These are phyloP conservation scores for Scortum barcoo DNA, from an alignment of 2,113 vertebrate genomes.

Conservation along the genomic window DNA sequence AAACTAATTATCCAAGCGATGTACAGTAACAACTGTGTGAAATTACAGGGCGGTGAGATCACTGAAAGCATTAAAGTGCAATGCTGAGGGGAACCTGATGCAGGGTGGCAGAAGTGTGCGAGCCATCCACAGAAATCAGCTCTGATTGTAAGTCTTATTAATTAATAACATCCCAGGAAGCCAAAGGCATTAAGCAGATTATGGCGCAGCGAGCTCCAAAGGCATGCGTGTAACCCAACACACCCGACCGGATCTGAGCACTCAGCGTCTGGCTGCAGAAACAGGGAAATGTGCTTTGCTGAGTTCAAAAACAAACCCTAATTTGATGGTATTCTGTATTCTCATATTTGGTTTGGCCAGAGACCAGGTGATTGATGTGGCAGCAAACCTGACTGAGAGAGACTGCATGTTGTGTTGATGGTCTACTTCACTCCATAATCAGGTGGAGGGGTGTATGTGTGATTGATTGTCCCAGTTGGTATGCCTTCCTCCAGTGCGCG, in stretches of 20 bases:
- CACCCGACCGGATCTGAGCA: constrained; percentile 51
- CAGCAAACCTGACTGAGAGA: constrained; percentile 71
- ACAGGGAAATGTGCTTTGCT: constrained; percentile 49
- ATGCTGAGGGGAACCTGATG: constrained; percentile 18
- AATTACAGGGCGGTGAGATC: constrained; percentile 35
- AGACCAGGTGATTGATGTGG: constrained; percentile 79
- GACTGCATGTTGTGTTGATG: constrained; percentile 79
- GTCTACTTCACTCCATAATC: constrained; percentile 85
- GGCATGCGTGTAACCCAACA: constrained; percentile 65
- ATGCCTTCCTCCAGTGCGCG: constrained; percentile 17
- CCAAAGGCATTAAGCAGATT: constrained; percentile 75
- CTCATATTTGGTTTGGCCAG: constrained; percentile 78
- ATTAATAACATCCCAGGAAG: constrained; percentile 79
- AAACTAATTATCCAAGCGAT: not conserved
- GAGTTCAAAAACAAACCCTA: constrained; percentile 63
- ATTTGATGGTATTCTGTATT: constrained; percentile 73
- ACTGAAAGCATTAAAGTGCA: constrained; percentile 10
- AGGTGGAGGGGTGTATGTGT: constrained; percentile 66
- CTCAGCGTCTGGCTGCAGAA: constrained; percentile 49
- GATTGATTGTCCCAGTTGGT: constrained; percentile 62
- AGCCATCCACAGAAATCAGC: constrained; percentile 59
- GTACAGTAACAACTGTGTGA: constrained; percentile 21
- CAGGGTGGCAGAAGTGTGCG: constrained; percentile 38
- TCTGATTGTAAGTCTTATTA: constrained; percentile 75
- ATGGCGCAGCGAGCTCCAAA: constrained; percentile 35